Evolutionary conservation across 2,888 invertebrate species (phyloP).

Genomic region (Vesta saturnalis): DNA sequence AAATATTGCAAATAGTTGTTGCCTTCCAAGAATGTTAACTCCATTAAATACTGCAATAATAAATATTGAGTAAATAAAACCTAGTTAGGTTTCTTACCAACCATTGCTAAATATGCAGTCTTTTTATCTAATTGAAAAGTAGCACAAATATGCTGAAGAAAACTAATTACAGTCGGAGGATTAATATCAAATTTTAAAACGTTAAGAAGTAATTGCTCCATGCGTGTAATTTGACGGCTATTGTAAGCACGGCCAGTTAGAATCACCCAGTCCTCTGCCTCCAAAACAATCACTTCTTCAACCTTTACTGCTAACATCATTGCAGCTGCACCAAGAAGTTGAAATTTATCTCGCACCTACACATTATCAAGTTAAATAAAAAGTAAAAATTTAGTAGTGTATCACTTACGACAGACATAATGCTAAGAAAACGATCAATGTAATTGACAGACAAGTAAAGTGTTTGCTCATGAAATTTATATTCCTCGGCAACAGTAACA

Average conservation of each 20-base stretch:
- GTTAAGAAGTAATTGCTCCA: constrained; percentile 58
- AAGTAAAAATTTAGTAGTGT: neutral
- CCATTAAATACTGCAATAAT: constrained; percentile 53
- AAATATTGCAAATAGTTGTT: constrained; percentile 50
- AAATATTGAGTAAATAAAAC: constrained; percentile 7
- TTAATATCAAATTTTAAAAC: constrained; percentile 55
- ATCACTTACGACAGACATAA: constrained; percentile 57
- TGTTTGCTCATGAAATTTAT: constrained; percentile 54
- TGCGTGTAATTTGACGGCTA: constrained; percentile 53
- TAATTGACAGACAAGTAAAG: constrained; percentile 56
- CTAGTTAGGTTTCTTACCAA: constrained; percentile 39
- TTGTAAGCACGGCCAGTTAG: constrained; percentile 56
- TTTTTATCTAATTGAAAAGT: constrained; percentile 50
- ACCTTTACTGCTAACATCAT: constrained; percentile 59
- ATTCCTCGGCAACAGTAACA: constrained; percentile 55
- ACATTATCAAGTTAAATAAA: neutral
- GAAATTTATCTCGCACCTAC: constrained; percentile 55
- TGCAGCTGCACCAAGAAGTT: constrained; percentile 58
- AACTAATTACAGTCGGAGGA: constrained; percentile 55
- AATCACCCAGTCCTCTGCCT: constrained; percentile 57
- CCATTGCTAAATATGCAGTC: constrained; percentile 54
- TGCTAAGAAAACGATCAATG: constrained; percentile 57
- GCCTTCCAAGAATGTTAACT: constrained; percentile 57
- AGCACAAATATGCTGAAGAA: constrained; percentile 53
- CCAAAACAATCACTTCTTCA: constrained; percentile 58